phyloP scores from a whole-genome alignment of 2,888 invertebrate species.

The Lepetodrilus schrolli region DNA sequence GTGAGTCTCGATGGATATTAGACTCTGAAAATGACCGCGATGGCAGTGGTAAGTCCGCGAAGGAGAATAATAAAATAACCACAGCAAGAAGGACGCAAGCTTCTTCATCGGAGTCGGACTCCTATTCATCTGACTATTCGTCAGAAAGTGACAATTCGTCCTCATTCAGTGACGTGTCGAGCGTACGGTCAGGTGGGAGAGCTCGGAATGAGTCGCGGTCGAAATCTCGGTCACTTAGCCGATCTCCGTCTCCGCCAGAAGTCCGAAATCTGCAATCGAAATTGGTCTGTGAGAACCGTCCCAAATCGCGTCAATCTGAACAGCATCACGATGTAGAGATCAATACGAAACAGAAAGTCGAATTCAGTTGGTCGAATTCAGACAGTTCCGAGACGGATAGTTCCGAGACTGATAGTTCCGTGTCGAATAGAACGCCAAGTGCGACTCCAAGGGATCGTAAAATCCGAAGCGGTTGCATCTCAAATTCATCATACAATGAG shows the following conservation, averaged over 20 bases:
- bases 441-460: neutral
- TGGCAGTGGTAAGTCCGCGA: slow-evolving; percentile 32
- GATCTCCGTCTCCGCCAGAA: no score
- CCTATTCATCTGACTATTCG: slow-evolving; percentile 3
- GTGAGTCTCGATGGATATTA: neutral
- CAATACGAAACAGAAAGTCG: no score
- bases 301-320: no score
- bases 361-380: slow-evolving; percentile 1
- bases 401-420: no score
- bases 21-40: slow-evolving; percentile 14
- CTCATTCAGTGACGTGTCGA: slow-evolving; percentile 36
- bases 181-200: neutral
- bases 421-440: neutral
- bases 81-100: neutral
- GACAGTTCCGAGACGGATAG: no score
- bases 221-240: neutral
- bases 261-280: no score
- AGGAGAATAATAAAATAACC: neutral
- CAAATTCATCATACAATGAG: slow-evolving; percentile 28
- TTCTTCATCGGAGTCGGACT: neutral
- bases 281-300: no score
- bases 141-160: slow-evolving; percentile 24
- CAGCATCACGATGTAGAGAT: no score
- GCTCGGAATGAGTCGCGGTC: neutral
- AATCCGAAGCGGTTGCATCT: no score